These are phyloP conservation scores for Tragelaphus eurycerus DNA, from an alignment of 2,797 vertebrate species.

Conservation along the genomic window DNA sequence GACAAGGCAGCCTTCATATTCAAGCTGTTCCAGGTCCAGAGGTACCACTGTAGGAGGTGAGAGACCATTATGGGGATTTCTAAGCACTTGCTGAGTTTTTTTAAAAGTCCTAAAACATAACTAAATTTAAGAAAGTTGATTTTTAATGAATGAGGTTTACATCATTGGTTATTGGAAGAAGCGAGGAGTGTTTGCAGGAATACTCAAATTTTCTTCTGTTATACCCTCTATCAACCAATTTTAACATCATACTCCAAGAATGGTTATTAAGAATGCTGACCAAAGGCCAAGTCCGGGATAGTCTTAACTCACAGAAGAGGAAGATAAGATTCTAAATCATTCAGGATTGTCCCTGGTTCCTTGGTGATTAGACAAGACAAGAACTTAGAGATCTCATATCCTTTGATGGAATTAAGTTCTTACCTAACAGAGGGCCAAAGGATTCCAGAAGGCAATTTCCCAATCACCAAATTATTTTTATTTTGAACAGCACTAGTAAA, in stretches of 20 bases:
- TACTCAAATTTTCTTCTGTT: background rate
- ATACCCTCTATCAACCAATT: background rate
- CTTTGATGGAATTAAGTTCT: background rate
- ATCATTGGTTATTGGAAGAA: background rate
- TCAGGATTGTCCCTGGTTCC: background rate
- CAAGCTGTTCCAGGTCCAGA: background rate
- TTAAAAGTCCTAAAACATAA: background rate
- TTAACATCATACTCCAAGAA: background rate
- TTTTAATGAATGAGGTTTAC: background rate
- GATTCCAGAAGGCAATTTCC: background rate
- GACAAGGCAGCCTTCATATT: background rate
- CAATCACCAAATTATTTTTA: conserved; percentile 12
- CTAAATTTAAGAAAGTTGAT: background rate
- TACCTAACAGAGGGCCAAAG: background rate
- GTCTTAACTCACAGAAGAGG: background rate
- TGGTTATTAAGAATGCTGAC: background rate
- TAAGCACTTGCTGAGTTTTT: background rate
- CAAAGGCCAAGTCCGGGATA: background rate
- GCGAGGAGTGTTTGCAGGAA: background rate
- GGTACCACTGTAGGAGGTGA: background rate
- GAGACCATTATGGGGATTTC: background rate
- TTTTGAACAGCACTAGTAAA: conserved; percentile 3
- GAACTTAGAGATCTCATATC: background rate
- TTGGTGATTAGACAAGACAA: background rate
- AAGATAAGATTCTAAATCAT: background rate